A percentile compares a stretch with the other conserved stretches of the same genome.
Conservation (phyloP, 2,888 invertebrate genomes). For the Saturnia japonica region DNA sequence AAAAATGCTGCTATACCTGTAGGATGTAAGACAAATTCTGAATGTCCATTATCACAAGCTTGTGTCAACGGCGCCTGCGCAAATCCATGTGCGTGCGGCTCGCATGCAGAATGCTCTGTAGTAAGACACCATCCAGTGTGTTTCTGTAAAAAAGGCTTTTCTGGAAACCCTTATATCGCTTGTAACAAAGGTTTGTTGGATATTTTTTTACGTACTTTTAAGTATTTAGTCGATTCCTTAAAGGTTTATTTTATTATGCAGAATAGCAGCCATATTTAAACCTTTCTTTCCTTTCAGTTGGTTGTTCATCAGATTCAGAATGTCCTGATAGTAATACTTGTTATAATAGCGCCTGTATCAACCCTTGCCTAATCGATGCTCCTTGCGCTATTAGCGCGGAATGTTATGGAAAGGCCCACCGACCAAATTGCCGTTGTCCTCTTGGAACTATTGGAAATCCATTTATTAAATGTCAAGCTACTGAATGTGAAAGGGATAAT, state of each 20-base stretch:
- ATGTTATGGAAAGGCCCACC: constrained; percentile 91
- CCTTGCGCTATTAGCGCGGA: constrained; percentile 93
- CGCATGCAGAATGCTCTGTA: constrained; percentile 91
- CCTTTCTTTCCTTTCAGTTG: constrained; percentile 79
- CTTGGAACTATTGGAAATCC: constrained; percentile 90
- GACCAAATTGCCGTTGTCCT: constrained; percentile 90
- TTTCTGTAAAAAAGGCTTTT: constrained; percentile 90
- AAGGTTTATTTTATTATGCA: background rate
- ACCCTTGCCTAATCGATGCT: constrained; percentile 89
- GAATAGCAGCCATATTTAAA: background rate
- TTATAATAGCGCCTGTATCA: constrained; percentile 90
- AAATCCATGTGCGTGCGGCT: constrained; percentile 93
- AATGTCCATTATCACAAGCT: constrained; percentile 91
- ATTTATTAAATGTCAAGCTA: constrained; percentile 87
- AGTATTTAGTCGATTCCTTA: background rate
- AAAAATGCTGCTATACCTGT: constrained; percentile 78
- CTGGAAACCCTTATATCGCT: constrained; percentile 92
- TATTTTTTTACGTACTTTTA: background rate
- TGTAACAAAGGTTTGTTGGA: constrained; percentile 85
- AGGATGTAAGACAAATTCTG: constrained; percentile 90
- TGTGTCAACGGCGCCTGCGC: constrained; percentile 91
- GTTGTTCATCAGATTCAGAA: constrained; percentile 91
- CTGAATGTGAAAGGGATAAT: constrained; percentile 89
- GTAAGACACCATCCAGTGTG: constrained; percentile 93
- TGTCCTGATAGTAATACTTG: constrained; percentile 91